Base-by-base conservation (phyloP, 2,113 vertebrate species). In the Cryptomyrus ogoouensis region DNA sequence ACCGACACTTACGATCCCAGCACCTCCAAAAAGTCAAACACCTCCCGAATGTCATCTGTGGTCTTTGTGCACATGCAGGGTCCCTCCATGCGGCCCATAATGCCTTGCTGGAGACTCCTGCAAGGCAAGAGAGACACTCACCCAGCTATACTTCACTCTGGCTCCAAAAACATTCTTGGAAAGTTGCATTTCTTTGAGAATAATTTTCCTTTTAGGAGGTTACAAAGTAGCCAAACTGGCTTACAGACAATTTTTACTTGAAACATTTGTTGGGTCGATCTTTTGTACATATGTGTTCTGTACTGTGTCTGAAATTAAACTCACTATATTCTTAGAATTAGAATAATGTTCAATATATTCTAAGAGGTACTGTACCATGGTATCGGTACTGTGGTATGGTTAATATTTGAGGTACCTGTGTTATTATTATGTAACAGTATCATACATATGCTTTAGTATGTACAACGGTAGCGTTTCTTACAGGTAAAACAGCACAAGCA, bases 1-100 rank as follows among this genome's bases (percentile, higher is more conserved):
- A 17, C 3, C 5, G 1, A 31, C 91, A 98, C 98, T 98, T 94
- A 99, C 98, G 97, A 97, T 53, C 98, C 98, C 92, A 99, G 96
- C 10, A 96, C 97, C 88, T 97, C 97, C 94, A 97, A 96, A 95
- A 99, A 98, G 88, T 97, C 96, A 92, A 98, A 98, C 0, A 97
- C 96, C 17, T 98, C 97, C 3, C 97, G 96, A 92, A 99, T 99
- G 93, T 98, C 98, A 93, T 90, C 96, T 1, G 95, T 97, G 91
- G 94, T 97, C 84, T 98, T 99, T 95, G 97, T 99, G 97, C 98
- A 98, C 92, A 95, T 96, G 91, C 95, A 95, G 89, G 96, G 95
- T 31, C 97, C 97, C 74, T 97, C 97, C 90, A 97, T 97, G 90
- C 94, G 95, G 88, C 97, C 84, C 84, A 86, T 86, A 83, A 83